phyloP scores from a whole-genome alignment of 1,140 invertebrate genomes.

The Bursaphelenchus mucronatus region DNA sequence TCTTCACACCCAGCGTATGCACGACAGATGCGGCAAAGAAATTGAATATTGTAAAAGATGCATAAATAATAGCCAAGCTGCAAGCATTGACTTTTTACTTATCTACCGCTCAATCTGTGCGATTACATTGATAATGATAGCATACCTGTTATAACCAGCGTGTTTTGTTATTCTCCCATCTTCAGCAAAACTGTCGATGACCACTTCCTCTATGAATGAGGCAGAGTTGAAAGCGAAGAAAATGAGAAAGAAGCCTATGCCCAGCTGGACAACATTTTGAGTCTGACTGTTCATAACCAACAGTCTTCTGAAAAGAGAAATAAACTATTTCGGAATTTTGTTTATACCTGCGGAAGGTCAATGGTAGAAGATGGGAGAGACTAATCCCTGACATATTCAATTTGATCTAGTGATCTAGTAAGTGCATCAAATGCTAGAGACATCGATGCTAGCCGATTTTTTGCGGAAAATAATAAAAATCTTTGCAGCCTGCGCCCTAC shows the following conservation, averaged over 20 bases:
- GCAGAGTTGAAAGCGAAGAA: slow-evolving; percentile 48
- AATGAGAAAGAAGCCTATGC: slow-evolving; percentile 49
- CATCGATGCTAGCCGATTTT: too few species aligned
- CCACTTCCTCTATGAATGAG: slow-evolving; percentile 48
- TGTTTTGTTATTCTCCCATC: slow-evolving; percentile 32
- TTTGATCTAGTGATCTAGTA: too few species aligned
- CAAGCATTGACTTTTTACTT: neutral
- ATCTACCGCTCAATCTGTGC: neutral
- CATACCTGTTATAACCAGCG: slow-evolving; percentile 36
- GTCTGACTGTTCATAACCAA: slow-evolving; percentile 67
- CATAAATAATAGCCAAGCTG: slow-evolving; percentile 28
- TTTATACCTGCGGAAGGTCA: too few species aligned
- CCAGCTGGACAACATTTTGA: slow-evolving; percentile 45
- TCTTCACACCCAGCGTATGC: slow-evolving; percentile 24
- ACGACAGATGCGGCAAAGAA: slow-evolving; percentile 48
- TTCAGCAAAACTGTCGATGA: slow-evolving; percentile 24
- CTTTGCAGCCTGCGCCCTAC: too few species aligned
- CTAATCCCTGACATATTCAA: too few species aligned
- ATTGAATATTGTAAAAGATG: slow-evolving; percentile 46
- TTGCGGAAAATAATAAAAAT: too few species aligned
- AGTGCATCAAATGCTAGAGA: too few species aligned
- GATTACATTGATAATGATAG: slow-evolving; percentile 5
- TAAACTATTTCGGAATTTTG: neutral
- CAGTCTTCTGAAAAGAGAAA: slow-evolving; percentile 14
- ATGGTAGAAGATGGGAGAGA: too few species aligned